Evolutionary conservation across 2,888 invertebrate species (phyloP), one percentile per base, ranked within the genome.

Genomic region (Amblyjoppa proteus): DNA sequence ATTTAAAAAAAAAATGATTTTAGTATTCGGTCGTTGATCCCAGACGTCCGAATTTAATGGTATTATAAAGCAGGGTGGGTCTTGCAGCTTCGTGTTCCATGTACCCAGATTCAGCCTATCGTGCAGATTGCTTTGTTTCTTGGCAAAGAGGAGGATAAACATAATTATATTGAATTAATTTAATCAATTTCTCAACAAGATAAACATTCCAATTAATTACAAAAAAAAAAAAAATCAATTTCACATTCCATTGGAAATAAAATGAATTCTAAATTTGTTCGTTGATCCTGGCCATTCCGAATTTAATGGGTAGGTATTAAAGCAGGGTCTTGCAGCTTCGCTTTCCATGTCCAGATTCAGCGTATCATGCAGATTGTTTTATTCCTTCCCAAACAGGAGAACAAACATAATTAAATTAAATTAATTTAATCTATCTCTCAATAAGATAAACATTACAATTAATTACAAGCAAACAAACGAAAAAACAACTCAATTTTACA

Each of bases 291-390:
- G n/a, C 20, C 20, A 20, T 20, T 20, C 20, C 20, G 20, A 20
- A 20, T 20, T 20, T 20, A 20, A 20, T 20, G 20, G 20, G 20
- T 20, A 20, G 25, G 9, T 58, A 25, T 20, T 3, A 28, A 58
- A 11, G 4, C 9, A 13, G 28, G 58, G 56, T 56, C 2, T 56
- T 11, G 20, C 25, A 7, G 56, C 7, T 7, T 25, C 3, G 56
- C 20, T 25, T 56, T 56, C 20, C 25, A 7, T 0, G 1, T 25
- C 20, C 25, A 58, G 58, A 58, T 28, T 58, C 28, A 13, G 58
- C 28, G 25, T 28, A 58, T 58, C 58, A 66, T 28, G 45, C 53
- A 71, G 53, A 71, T 69, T 34, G 66, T 41, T 49, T 16, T 4
- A 31, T 25, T 20, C n/a, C 53, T 53, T 31, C 25, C 13, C n/a